phyloP scores from a whole-genome alignment of 1,140 invertebrate species.

The Bombus huntii region DNA sequence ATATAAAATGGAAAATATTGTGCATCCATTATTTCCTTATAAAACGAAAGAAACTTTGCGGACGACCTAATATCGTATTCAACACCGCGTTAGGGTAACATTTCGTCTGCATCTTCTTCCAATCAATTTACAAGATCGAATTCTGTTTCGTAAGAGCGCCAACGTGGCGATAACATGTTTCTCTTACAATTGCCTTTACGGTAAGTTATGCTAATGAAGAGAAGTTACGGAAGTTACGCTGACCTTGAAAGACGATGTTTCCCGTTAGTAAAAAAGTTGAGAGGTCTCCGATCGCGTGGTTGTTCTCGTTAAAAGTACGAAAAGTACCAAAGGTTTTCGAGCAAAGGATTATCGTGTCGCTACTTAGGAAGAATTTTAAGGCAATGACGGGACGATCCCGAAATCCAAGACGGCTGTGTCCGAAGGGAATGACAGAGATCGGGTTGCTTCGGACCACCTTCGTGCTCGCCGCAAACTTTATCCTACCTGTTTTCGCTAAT shows the following conservation, averaged over 20 bases:
- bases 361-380: constrained; percentile 77
- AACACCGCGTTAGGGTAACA: too few relatives aligned
- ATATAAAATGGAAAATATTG: too few relatives aligned
- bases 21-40: too few relatives aligned
- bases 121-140: too few relatives aligned
- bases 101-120: too few relatives aligned
- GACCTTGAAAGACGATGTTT: not conserved
- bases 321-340: constrained; percentile 68
- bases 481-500: constrained; percentile 83
- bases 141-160: not conserved
- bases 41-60: too few relatives aligned
- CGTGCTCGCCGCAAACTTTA: constrained; percentile 78
- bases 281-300: not conserved
- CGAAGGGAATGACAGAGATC: constrained; percentile 80
- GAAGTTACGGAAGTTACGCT: not conserved
- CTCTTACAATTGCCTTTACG: too few relatives aligned
- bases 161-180: too few relatives aligned
- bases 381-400: constrained; percentile 72
- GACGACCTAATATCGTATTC: too few relatives aligned
- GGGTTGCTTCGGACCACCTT: constrained; percentile 80
- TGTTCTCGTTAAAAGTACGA: constrained; percentile 43
- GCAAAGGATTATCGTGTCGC: constrained; percentile 77
- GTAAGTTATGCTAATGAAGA: not conserved
- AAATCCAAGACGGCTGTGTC: constrained; percentile 76
- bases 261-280: not conserved